Conservation (phyloP, 2,113 vertebrate genomes). For the Piaya cayana region DNA sequence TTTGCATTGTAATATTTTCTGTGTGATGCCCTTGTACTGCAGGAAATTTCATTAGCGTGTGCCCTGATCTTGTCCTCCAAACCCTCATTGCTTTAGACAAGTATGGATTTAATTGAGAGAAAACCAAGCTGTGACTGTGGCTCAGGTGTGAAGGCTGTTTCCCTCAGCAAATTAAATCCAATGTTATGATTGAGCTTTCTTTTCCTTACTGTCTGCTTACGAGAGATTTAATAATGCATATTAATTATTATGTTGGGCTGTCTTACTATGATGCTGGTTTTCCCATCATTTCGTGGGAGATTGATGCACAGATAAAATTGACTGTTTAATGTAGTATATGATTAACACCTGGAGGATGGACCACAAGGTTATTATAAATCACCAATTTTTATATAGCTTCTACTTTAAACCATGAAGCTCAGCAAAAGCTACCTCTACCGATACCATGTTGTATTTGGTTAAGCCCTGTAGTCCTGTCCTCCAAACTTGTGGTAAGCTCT, state of each 20-base stretch:
- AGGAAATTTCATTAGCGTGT: conserved; percentile 71
- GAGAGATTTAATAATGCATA: conserved; percentile 71
- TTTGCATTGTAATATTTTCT: conserved; percentile 39
- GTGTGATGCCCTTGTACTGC: conserved; percentile 61
- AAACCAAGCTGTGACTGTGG: conserved; percentile 71
- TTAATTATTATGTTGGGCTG: conserved; percentile 68
- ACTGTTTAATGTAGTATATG: conserved; percentile 29
- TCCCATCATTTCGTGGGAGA: conserved; percentile 59
- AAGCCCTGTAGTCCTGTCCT: background rate
- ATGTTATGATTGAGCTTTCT: conserved; percentile 64
- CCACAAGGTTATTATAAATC: conserved; percentile 9
- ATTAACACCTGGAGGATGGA: conserved; percentile 41
- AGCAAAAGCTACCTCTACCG: background rate
- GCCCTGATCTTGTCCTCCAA: conserved; percentile 71
- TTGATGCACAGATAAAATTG: conserved; percentile 63
- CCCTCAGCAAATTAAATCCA: conserved; percentile 74
- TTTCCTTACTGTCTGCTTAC: conserved; percentile 45
- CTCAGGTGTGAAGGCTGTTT: conserved; percentile 75
- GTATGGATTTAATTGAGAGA: conserved; percentile 77
- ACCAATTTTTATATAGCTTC: background rate
- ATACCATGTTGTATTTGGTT: background rate
- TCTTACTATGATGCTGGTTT: conserved; percentile 67
- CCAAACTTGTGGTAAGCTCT: background rate
- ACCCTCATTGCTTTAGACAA: conserved; percentile 71
- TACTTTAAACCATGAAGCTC: background rate